Percentiles rank a stretch among this genome's conserved stretches.
Evolutionary conservation across 1,140 invertebrate species (phyloP).

Genomic region (Antheraea pernyi): DNA sequence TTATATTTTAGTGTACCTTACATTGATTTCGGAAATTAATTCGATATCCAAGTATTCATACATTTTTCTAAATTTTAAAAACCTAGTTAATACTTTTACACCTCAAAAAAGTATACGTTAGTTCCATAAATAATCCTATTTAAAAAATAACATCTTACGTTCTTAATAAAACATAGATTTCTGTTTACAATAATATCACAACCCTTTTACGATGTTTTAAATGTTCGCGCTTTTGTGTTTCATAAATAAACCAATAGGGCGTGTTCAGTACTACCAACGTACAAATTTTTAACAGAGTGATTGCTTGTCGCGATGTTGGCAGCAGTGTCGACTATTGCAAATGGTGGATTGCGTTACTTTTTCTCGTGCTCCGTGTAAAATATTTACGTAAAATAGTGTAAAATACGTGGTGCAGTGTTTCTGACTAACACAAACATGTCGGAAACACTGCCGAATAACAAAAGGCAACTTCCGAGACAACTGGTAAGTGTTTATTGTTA

Average conservation of each 20-base stretch:
- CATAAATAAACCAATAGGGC: conserved; percentile 69
- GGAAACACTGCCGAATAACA: conserved; percentile 78
- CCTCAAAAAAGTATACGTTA: too few relatives aligned
- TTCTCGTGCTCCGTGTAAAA: conserved; percentile 78
- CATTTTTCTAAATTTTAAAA: too few relatives aligned
- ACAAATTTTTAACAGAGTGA: conserved; percentile 57
- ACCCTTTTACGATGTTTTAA: conserved; percentile 53
- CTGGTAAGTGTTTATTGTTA: conserved; percentile 77
- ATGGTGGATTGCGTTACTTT: conserved; percentile 79
- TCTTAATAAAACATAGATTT: not conserved
- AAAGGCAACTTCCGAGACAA: conserved; percentile 76
- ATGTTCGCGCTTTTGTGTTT: conserved; percentile 44
- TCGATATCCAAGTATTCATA: too few relatives aligned
- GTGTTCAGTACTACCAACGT: conserved; percentile 52
- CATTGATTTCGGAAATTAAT: too few relatives aligned
- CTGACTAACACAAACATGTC: conserved; percentile 75
- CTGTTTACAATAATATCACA: conserved; percentile 9
- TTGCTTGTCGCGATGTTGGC: conserved; percentile 64
- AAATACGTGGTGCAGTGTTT: conserved; percentile 74
- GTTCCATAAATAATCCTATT: not conserved
- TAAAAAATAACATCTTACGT: not conserved
- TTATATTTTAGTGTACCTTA: too few relatives aligned
- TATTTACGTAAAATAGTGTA: conserved; percentile 80
- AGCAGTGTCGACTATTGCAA: conserved; percentile 76
- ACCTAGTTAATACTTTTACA: too few relatives aligned